phyloP scores from a whole-genome alignment of 2,888 invertebrate species.

The Auanema freiburgensis region DNA sequence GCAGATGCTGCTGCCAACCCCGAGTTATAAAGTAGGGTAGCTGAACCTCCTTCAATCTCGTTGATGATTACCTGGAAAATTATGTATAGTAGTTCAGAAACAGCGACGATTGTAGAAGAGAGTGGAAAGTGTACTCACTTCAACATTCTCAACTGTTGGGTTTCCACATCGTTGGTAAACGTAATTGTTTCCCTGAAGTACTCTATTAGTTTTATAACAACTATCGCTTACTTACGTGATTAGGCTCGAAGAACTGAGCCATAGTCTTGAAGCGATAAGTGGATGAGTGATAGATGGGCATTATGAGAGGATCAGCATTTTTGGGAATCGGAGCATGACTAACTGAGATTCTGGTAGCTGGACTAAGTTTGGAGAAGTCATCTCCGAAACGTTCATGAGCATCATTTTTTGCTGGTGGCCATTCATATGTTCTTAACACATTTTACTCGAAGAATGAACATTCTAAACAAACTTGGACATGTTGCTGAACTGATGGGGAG shows the following conservation, averaged over 20 bases:
- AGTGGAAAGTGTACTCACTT: constrained; percentile 16
- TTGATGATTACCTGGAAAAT: constrained; percentile 27
- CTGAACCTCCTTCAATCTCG: constrained; percentile 46
- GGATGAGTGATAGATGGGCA: constrained; percentile 43
- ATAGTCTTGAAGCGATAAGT: constrained; percentile 37
- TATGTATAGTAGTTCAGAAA: too few relatives aligned
- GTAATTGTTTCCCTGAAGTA: constrained; percentile 32
- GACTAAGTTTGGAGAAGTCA: constrained; percentile 22
- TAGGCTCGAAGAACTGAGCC: constrained; percentile 28
- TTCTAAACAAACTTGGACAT: too few relatives aligned
- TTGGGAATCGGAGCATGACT: constrained; percentile 25
- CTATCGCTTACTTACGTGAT: constrained; percentile 25
- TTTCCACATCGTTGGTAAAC: constrained; percentile 46
- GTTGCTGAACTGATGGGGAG: too few relatives aligned
- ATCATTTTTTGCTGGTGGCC: constrained; percentile 39
- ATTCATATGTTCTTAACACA: constrained; percentile 20
- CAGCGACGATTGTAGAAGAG: too few relatives aligned
- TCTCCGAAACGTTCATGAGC: constrained; percentile 29
- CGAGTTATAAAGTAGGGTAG: constrained; percentile 39
- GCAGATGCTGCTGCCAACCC: constrained; percentile 61
- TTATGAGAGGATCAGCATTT: constrained; percentile 41
- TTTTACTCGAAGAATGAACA: too few relatives aligned
- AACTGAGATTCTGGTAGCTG: constrained; percentile 27
- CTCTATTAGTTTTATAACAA: neutral
- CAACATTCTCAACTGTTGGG: constrained; percentile 46